Base-by-base conservation (phyloP, 2,888 invertebrate species). In the Phorcus lineatus region DNA sequence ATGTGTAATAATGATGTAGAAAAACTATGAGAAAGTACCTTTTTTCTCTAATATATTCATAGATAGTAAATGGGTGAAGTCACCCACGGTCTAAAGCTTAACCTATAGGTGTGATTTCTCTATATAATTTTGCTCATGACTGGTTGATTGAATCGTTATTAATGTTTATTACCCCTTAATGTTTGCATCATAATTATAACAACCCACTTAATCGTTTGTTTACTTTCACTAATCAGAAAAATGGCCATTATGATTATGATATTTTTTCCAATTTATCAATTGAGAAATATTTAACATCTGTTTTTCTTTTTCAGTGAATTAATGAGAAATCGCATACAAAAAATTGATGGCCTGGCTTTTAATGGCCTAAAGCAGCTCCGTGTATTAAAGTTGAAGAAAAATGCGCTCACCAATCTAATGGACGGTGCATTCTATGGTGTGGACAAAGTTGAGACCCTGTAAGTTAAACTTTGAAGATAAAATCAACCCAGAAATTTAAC, bases 401-500 rank as follows among this genome's bases (percentile, higher is more conserved):
- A 98, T 93, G 95, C 95, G 86, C 96, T 98, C 88, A 94, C 95
- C 79, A 95, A 95, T 87, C 94, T 98, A 80, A 95, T 96, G 90
- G 97, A 97, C 94, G 98, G 97, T 80, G 96, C 97, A 78, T 98
- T 98, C 93, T 97, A 96, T 95, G 97, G 96, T 79, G 95, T 98
- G 88, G 95, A 95, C 85, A 95, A 95, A 85, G 95, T 98, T 84
- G 91, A 92, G 77, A 92, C 92, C 82, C 90, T 95, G 95, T 95
- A 93, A 94, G 94, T 93, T 47, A 6, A 47, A 11, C 13, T 47
- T 13, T 1, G 11, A 47, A 13, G 11, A 11, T 47, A 11, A 47
- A 47, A 47, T 9, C 7, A 36, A 36, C n/a, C n/a, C n/a, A n/a
- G n/a, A 36, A 36, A 36, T 36, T 7, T 6, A 3, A 3, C 3